Evolutionary conservation across 2,113 vertebrate genomes (phyloP).

Genomic region (Sitta europaea): DNA sequence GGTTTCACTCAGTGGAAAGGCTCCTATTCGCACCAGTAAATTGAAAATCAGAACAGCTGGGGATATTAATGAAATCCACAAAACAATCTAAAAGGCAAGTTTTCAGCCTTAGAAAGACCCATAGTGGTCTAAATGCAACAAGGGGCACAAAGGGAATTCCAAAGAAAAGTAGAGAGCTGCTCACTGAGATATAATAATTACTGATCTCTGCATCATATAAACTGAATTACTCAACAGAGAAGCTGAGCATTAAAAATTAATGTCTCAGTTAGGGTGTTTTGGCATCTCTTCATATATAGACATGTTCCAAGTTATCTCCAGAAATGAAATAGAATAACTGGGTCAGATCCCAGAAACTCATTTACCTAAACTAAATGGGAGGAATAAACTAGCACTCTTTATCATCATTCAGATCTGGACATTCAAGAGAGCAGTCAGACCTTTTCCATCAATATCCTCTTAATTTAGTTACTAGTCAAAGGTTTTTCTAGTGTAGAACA

Average conservation of each 20-base stretch:
- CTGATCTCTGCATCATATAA: neutral
- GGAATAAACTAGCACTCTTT: neutral
- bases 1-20: neutral
- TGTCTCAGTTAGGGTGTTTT: neutral
- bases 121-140: neutral
- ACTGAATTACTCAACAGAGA: neutral
- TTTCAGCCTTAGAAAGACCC: neutral
- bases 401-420: neutral
- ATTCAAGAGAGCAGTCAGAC: neutral
- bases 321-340: constrained; percentile 35
- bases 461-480: constrained; percentile 36
- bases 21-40: neutral
- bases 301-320: constrained; percentile 7
- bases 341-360: neutral
- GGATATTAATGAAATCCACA: neutral
- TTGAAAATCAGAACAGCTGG: neutral
- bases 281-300: neutral
- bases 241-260: neutral
- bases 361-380: constrained; percentile 17
- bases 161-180: neutral
- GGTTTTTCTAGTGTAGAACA: neutral
- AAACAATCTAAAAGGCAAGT: neutral
- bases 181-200: constrained; percentile 3
- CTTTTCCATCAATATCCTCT: neutral
- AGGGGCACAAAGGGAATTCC: neutral